Base-by-base conservation (phyloP, 2,113 vertebrate genomes). In the Rhinolophus sinicus region DNA sequence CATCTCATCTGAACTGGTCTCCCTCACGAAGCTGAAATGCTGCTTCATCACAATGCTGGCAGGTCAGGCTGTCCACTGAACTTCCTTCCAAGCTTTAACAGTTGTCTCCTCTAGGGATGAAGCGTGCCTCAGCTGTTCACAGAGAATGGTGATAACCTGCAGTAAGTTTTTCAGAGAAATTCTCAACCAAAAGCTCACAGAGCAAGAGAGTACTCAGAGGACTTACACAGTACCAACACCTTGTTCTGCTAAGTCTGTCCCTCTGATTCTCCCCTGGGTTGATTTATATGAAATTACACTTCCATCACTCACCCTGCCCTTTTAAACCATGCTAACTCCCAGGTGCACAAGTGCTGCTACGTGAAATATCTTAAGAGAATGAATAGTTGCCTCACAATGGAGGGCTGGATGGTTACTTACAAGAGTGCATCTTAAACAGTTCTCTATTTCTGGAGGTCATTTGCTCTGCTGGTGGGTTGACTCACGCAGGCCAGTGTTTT, bases 11-110 rank as follows among this genome's bases (percentile, higher is more conserved):
- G 30, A 22, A 95, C 78, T 97, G 35, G 88, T 97, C 98, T 93
- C 75, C 77, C 47, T 47, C 85, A 81, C 91, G 73, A 24, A 92
- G 19, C 58, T 97, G 78, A 98, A 98, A 95, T 96, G 98, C 44
- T 82, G 64, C 28, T 80, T 80, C 95, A 83, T 35, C 38, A 56
- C 98, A 98, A 95, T 62, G 30, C 40, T 91, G 52, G 84, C 93
- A 22, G 94, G 50, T 65, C 89, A 97, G 26, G 26, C 87, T 54
- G 85, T 67, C 72, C n/a, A 92, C 52, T 97, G 96, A 97, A 98
- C 94, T 98, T 95, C 88, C 85, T 52, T 47, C 4, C 8, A 78
- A 18, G 72, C 58, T 78, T 95, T 92, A 92, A 77, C 93, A 78
- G 78, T 60, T 87, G 75, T 83, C 82, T 90, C 95, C 88, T 96